A percentile compares a stretch with the other conserved stretches of the same genome.
Evolutionary conservation across 1,140 invertebrate genomes (phyloP).

Genomic region (Scylla paramamosain): DNA sequence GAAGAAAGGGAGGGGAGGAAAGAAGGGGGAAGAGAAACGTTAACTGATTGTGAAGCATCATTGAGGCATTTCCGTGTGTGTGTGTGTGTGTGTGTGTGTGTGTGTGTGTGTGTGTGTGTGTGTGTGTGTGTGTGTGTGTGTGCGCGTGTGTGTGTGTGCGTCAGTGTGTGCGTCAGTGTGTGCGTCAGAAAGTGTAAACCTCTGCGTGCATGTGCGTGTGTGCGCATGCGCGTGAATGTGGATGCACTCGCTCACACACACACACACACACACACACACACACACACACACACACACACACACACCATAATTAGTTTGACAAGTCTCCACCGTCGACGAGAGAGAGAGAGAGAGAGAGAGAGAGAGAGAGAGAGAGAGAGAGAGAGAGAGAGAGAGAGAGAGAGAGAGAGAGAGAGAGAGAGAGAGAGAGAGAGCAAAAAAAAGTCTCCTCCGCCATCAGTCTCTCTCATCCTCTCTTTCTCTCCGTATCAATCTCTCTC

Average conservation of each 20-base stretch:
- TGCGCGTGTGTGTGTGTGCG: neutral
- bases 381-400: conserved; percentile 17
- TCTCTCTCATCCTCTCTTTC: neutral
- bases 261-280: neutral
- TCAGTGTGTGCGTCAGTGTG: neutral
- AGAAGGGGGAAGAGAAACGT: neutral
- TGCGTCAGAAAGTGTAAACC: neutral
- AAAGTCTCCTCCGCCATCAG: neutral
- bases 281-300: neutral
- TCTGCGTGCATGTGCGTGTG: too few species aligned
- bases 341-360: neutral
- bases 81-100: neutral
- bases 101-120: neutral
- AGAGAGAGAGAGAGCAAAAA: too few species aligned
- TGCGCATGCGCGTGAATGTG: neutral
- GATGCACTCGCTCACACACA: neutral
- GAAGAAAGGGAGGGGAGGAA: neutral
- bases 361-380: too few species aligned
- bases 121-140: neutral
- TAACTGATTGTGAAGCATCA: neutral
- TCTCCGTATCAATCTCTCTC: neutral
- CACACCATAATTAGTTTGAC: neutral
- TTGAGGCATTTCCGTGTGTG: neutral
- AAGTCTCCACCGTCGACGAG: neutral
- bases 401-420: too few species aligned